Conservation (phyloP, 2,888 invertebrate genomes). For the Philopedon plagiatum region DNA sequence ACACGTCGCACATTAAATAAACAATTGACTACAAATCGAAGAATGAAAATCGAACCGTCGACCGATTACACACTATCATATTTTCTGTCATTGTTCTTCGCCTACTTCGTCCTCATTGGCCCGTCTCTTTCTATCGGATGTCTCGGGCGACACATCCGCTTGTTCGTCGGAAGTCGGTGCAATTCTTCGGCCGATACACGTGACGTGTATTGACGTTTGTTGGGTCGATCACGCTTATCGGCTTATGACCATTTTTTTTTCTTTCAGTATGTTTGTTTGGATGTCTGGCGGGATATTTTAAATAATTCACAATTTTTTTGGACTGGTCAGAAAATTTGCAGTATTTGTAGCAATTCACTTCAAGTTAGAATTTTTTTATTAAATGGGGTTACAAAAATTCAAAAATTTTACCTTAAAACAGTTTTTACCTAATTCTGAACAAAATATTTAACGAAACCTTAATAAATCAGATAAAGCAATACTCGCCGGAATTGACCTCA, state of each 20-base stretch:
- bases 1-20: constrained; percentile 32
- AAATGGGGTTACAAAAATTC: too few relatives aligned
- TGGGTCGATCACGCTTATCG: constrained; percentile 25
- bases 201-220: constrained; percentile 42
- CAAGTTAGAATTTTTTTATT: too few relatives aligned
- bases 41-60: constrained; percentile 51
- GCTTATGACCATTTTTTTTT: too few relatives aligned
- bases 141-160: constrained; percentile 46
- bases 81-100: constrained; percentile 64
- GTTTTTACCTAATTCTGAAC: too few relatives aligned
- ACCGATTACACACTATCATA: constrained; percentile 70
- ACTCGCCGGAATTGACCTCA: too few relatives aligned
- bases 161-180: constrained; percentile 48
- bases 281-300: not conserved
- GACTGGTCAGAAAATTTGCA: too few relatives aligned
- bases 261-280: not conserved
- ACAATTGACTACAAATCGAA: constrained; percentile 46
- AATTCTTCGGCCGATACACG: constrained; percentile 47
- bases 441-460: too few relatives aligned
- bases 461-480: too few relatives aligned
- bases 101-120: not conserved
- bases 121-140: constrained; percentile 47
- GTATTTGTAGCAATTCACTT: too few relatives aligned
- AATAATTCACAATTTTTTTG: too few relatives aligned
- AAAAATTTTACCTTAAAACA: too few relatives aligned